These are phyloP conservation scores for Heliocidaris tuberculata DNA, from an alignment of 35 echinoderm and acorn worm genomes.

Conservation along the genomic window DNA sequence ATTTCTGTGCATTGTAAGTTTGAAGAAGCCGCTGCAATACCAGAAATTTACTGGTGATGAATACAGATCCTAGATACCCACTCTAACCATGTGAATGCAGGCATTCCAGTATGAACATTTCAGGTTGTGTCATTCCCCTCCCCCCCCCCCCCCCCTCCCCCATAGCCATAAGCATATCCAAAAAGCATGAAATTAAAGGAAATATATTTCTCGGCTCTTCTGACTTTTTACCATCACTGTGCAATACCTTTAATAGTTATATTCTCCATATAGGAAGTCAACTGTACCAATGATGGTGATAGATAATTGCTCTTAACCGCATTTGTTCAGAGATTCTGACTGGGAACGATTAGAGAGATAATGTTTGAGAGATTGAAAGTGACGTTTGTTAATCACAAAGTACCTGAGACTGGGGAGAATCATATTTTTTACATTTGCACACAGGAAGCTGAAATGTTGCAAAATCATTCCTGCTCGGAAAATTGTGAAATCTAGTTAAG, in stretches of 20 bases:
- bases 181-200: too few species aligned
- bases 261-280: neutral
- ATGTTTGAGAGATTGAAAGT: neutral
- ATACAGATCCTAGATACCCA: too few species aligned
- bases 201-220: neutral
- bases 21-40: too few species aligned
- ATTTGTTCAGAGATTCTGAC: neutral
- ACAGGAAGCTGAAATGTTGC: constrained; percentile 9
- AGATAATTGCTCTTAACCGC: neutral
- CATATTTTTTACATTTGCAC: constrained; percentile 1
- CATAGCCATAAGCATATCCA: neutral
- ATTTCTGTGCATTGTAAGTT: too few species aligned
- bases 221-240: neutral
- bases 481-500: neutral
- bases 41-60: too few species aligned
- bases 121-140: neutral
- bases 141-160: neutral
- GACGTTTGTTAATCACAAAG: neutral
- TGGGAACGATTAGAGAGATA: neutral
- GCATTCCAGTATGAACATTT: neutral
- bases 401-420: neutral
- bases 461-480: neutral
- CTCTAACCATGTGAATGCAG: too few species aligned
- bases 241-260: neutral
- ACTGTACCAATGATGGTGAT: neutral